Conservation (phyloP, 2,888 invertebrate species). For the Rhaphigaster nebulosa region DNA sequence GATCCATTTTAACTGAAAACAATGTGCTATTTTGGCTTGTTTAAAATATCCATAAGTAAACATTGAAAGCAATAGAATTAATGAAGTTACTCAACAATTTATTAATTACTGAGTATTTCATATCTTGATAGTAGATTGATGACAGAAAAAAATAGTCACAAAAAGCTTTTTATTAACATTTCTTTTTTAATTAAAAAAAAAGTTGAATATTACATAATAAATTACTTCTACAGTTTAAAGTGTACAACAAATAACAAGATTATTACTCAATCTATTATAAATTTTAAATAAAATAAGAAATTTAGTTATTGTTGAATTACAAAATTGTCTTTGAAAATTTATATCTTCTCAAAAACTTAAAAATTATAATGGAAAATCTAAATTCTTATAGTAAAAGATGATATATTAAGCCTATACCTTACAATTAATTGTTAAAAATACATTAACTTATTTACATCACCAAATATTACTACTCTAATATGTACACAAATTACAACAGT, state of each 20-base stretch:
- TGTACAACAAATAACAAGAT: background rate
- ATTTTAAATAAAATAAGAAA: background rate
- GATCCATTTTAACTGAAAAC: too few relatives aligned
- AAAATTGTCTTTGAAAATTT: background rate
- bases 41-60: background rate
- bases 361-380: background rate
- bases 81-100: background rate
- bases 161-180: background rate
- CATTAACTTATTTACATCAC: slow-evolving; percentile 30
- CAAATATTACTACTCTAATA: slow-evolving; percentile 34
- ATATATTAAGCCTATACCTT: background rate
- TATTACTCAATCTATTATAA: background rate
- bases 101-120: background rate
- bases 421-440: slow-evolving; percentile 3
- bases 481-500: slow-evolving; percentile 7
- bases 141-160: background rate
- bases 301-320: background rate
- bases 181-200: background rate
- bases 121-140: background rate
- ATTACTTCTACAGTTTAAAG: background rate
- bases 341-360: background rate
- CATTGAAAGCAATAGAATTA: background rate
- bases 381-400: background rate
- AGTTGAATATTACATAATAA: background rate
- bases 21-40: background rate